phyloP scores from a whole-genome alignment of 2,888 invertebrate species.

The Seira sanloemensis region DNA sequence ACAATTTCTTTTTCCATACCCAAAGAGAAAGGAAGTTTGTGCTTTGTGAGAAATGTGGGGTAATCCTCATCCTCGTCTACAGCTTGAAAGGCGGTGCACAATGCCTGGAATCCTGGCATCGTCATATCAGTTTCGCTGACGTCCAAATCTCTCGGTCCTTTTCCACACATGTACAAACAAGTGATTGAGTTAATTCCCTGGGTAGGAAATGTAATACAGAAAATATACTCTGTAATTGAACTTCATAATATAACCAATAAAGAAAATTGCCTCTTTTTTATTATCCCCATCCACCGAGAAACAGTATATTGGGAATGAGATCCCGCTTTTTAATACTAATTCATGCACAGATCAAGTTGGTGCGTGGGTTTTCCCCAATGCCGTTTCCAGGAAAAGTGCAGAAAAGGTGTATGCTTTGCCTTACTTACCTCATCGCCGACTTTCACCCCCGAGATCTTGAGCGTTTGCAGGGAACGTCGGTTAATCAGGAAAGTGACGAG shows the following conservation, averaged over 20 bases:
- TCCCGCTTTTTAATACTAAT: too few relatives aligned
- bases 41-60: conserved; percentile 60
- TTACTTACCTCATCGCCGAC: conserved; percentile 67
- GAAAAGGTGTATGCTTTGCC: too few relatives aligned
- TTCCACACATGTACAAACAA: conserved; percentile 69
- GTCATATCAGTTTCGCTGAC: conserved; percentile 69
- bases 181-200: conserved; percentile 70
- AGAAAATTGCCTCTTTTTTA: background rate
- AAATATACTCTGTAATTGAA: too few relatives aligned
- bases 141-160: conserved; percentile 67
- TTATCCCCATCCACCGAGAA: too few relatives aligned
- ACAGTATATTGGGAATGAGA: too few relatives aligned
- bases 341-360: too few relatives aligned
- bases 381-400: too few relatives aligned
- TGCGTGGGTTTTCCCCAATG: too few relatives aligned
- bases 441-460: conserved; percentile 71
- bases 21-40: conserved; percentile 68
- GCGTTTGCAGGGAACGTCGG: conserved; percentile 62
- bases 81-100: conserved; percentile 68
- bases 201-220: conserved; percentile 17
- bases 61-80: conserved; percentile 71
- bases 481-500: conserved; percentile 62
- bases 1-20: too few relatives aligned
- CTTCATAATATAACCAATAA: too few relatives aligned
- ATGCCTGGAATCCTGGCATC: conserved; percentile 66